Evolutionary conservation across 2,797 vertebrate genomes (phyloP), one percentile per base, ranked within the genome.

Genomic region (Halcyon smyrnensis): DNA sequence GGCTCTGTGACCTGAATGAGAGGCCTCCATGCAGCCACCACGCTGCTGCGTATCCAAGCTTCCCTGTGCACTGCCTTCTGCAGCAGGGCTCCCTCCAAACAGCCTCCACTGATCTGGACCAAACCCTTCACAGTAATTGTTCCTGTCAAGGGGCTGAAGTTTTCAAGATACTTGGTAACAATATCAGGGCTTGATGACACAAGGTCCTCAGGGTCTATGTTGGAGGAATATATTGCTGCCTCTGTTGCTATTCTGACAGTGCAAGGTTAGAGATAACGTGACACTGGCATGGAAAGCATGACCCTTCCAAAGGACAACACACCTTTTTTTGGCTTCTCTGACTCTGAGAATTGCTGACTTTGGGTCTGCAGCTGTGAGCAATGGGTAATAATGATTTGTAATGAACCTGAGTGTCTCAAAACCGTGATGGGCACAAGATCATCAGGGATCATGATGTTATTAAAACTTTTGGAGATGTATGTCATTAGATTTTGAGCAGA

Each of bases 321-420:
- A 8, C 2, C 51, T 54, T 43, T n/a, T n/a, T 1, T 20, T 10
- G 0, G 2, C 8, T 86, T 83, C 79, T 77, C 54, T 0, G 0
- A 87, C 23, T 11, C 36, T 80, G 15, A 71, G 4, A 6, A 20
- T 19, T 77, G 25, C 9, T 93, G 68, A 24, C 36, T 48, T 93
- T 41, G 20, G 77, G 39, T n/a, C 30, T 71, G 23, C 12, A 81
- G 13, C 17, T 51, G 7, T 4, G 9, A 54, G 9, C 50, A 20
- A 13, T 2, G 8, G 5, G 14, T 36, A 45, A 63, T 43, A 68
- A 80, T 4, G 24, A 83, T 15, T 59, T 24, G 24, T 50, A 71
- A 78, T 14, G 15, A 1, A 77, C 15, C 32, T 7, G 11, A 6
- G 13, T 36, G 8, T 63, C 12, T 71, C 50, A 65, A 84, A 90